Percentiles rank a stretch among this genome's conserved stretches.
Conservation (phyloP, 2,113 vertebrate genomes). For the Morone chrysops region DNA sequence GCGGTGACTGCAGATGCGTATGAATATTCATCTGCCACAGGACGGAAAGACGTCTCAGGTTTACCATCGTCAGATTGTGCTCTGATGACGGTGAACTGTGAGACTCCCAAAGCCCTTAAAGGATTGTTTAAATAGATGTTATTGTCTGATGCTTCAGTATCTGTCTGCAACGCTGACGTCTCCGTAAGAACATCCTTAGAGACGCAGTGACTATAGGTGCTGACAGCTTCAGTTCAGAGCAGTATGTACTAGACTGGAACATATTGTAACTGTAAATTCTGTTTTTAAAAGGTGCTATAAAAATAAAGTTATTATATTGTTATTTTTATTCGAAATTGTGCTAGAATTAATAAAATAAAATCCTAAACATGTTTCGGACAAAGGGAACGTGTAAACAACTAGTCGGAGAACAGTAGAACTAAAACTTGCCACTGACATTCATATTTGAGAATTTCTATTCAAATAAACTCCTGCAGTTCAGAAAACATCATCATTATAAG, state of each 20-base stretch:
- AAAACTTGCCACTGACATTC: neutral
- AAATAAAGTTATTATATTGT: no score
- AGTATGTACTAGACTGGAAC: neutral
- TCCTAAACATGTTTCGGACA: no score
- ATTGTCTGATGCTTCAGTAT: neutral
- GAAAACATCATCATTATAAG: neutral
- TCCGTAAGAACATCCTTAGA: neutral
- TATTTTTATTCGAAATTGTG: no score
- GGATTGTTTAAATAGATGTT: neutral
- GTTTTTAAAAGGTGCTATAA: no score
- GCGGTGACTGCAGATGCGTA: constrained; percentile 39
- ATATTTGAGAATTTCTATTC: no score
- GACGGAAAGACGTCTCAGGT: constrained; percentile 13
- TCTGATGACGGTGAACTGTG: neutral
- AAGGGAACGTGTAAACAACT: no score
- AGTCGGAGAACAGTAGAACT: neutral
- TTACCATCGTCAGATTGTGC: constrained; percentile 1
- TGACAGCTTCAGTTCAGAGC: neutral
- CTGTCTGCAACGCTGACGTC: neutral
- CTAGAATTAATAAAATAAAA: no score
- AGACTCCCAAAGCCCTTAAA: neutral
- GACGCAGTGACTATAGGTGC: neutral
- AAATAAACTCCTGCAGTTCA: neutral
- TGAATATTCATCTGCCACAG: constrained; percentile 61
- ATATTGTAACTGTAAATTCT: no score